Conservation (phyloP, 1,140 invertebrate genomes). For the Nephila pilipes region DNA sequence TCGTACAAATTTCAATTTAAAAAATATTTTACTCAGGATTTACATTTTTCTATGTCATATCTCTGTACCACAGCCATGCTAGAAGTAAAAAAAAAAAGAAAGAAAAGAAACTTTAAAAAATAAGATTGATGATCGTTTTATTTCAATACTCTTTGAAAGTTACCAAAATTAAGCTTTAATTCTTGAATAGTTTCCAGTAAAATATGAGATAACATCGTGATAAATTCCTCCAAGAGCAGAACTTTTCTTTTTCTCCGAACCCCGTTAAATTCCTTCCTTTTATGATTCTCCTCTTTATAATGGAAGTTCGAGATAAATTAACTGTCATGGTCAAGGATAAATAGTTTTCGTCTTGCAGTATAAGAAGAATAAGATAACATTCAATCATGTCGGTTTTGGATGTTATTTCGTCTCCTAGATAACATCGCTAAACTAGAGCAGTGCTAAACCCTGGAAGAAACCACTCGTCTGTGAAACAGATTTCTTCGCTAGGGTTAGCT, state of each 20-base stretch:
- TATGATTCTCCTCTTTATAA: not conserved
- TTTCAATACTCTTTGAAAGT: not conserved
- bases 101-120: not conserved
- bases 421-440: not conserved
- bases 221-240: not conserved
- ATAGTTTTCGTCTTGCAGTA: not conserved
- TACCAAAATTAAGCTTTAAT: conserved; percentile 18
- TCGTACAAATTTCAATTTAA: too few species aligned
- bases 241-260: not conserved
- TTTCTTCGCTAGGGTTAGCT: not conserved
- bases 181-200: not conserved
- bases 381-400: not conserved
- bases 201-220: not conserved
- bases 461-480: conserved; percentile 10
- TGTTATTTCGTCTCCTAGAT: not conserved
- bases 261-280: not conserved
- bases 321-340: not conserved
- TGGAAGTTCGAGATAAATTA: conserved; percentile 16
- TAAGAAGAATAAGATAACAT: conserved; percentile 10
- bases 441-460: not conserved
- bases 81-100: too few species aligned
- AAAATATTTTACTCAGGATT: too few species aligned
- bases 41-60: too few species aligned
- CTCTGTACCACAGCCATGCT: too few species aligned
- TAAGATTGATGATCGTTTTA: not conserved